Conservation (phyloP, 2,113 vertebrate genomes). For the Tretioscincus oriximinensis region DNA sequence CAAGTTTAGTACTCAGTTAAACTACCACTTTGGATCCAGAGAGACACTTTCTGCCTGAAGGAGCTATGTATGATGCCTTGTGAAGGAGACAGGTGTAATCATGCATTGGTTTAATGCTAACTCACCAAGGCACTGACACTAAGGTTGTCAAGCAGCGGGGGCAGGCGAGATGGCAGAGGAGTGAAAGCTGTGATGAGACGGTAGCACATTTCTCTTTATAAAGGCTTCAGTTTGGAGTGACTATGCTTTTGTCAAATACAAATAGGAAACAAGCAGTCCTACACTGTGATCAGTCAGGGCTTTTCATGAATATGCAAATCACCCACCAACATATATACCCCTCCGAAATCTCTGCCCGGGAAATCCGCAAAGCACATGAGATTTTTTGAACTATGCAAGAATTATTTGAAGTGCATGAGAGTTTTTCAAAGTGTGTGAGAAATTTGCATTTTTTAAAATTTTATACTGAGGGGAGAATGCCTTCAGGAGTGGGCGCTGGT, state of each 20-base stretch:
- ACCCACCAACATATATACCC: too few relatives aligned
- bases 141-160: slow-evolving; percentile 10
- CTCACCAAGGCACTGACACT: slow-evolving; percentile 4
- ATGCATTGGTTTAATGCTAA: slow-evolving; percentile 13
- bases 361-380: too few relatives aligned
- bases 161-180: background rate
- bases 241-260: background rate
- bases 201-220: background rate
- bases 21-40: slow-evolving; percentile 54
- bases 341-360: too few relatives aligned
- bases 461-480: too few relatives aligned
- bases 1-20: slow-evolving; percentile 61
- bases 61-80: slow-evolving; percentile 52
- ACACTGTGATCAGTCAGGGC: background rate
- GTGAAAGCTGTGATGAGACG: background rate
- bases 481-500: too few relatives aligned
- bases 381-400: too few relatives aligned
- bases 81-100: slow-evolving; percentile 58
- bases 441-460: too few relatives aligned
- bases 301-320: too few relatives aligned
- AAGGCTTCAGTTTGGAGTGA: background rate
- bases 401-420: too few relatives aligned
- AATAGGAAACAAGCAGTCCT: background rate
- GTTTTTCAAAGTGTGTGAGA: too few relatives aligned
- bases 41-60: slow-evolving; percentile 63